Conservation (phyloP, 2,888 invertebrate genomes). For the Lepidocyrtinus sp. region DNA sequence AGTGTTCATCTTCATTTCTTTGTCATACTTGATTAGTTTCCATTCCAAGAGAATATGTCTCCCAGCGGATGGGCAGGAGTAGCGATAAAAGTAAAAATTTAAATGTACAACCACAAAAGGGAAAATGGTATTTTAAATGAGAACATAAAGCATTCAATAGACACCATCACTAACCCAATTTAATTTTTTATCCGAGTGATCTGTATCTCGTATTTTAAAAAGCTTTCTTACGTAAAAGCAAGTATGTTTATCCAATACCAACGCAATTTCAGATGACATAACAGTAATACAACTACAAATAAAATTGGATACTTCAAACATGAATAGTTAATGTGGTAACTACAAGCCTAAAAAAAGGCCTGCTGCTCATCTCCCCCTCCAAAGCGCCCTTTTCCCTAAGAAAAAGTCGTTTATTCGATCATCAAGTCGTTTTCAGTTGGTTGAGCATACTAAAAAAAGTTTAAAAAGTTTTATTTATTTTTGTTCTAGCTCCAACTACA, state of each 20-base stretch:
- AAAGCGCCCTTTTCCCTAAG: constrained; percentile 4
- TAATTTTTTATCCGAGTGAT: background rate
- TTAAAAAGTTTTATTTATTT: constrained; percentile 26
- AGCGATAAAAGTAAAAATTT: too few relatives aligned
- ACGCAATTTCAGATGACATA: background rate
- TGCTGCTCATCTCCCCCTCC: background rate
- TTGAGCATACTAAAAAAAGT: constrained; percentile 50
- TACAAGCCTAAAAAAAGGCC: background rate
- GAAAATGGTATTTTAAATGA: too few relatives aligned
- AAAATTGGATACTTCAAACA: constrained; percentile 10
- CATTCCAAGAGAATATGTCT: too few relatives aligned
- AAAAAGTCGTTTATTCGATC: constrained; percentile 49
- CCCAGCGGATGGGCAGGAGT: too few relatives aligned
- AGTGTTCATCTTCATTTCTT: too few relatives aligned
- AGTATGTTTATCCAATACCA: background rate
- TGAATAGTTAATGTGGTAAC: constrained; percentile 32
- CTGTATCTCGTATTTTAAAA: background rate
- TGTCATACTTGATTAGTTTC: too few relatives aligned
- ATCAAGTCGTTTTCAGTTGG: constrained; percentile 54
- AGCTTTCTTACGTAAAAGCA: background rate
- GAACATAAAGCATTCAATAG: background rate
- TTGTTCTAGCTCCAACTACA: constrained; percentile 23
- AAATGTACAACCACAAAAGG: too few relatives aligned
- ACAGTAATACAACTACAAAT: background rate
- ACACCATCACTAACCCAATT: background rate